Conservation (phyloP, 2,113 vertebrate genomes). For the Pantherophis guttatus region DNA sequence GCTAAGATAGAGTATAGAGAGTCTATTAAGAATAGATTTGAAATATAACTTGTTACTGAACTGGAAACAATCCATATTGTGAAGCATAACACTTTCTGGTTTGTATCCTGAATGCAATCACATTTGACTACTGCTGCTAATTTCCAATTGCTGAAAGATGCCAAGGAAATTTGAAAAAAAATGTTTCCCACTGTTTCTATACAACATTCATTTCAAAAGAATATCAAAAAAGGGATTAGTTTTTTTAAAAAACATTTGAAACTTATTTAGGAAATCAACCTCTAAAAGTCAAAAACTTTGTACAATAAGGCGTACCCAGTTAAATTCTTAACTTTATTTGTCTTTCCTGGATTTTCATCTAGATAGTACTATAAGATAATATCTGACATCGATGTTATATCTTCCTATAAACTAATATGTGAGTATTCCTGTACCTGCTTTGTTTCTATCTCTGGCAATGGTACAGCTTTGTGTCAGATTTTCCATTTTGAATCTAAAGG, state of each 20-base stretch:
- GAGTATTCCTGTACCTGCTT: slow-evolving; percentile 2
- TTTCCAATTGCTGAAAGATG: not conserved
- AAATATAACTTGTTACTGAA: not conserved
- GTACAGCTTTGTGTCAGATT: slow-evolving; percentile 4
- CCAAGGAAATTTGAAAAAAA: not conserved
- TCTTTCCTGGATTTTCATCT: not conserved
- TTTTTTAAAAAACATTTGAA: not conserved
- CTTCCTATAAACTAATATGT: not conserved
- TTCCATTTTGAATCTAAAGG: not conserved
- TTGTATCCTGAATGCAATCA: not conserved
- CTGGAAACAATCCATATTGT: not conserved
- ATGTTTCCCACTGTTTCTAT: not conserved
- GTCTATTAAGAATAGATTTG: not conserved
- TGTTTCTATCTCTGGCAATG: slow-evolving; percentile 1
- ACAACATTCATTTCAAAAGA: not conserved
- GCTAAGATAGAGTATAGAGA: no score
- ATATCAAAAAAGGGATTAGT: not conserved
- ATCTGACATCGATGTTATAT: not conserved
- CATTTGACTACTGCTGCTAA: not conserved
- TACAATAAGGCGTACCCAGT: not conserved
- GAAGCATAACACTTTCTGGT: not conserved
- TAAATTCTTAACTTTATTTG: not conserved
- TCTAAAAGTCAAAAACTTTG: not conserved
- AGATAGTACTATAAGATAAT: slow-evolving; percentile 3
- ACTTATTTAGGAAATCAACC: not conserved